Evolutionary conservation across 2,888 invertebrate species (phyloP).

Genomic region (Cryptocephalus primarius): DNA sequence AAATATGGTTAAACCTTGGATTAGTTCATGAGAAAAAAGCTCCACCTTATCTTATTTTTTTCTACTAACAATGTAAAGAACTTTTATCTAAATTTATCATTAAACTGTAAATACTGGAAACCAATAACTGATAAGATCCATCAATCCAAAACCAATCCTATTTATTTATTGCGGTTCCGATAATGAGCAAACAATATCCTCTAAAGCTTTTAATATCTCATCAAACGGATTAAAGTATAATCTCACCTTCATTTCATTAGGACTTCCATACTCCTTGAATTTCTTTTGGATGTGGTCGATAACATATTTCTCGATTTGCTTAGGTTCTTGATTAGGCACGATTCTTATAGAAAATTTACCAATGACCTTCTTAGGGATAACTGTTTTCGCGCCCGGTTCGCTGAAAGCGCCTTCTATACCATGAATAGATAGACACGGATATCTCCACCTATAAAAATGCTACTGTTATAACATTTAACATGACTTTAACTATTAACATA

Average conservation of each 20-base stretch:
- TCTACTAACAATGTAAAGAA: too few relatives aligned
- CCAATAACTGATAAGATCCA: too few relatives aligned
- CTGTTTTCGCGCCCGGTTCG: conserved; percentile 89
- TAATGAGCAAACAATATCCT: too few relatives aligned
- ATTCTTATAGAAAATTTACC: conserved; percentile 96
- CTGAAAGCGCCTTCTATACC: conserved; percentile 87
- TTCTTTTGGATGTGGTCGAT: conserved; percentile 61
- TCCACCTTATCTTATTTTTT: too few relatives aligned
- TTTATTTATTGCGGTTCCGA: too few relatives aligned
- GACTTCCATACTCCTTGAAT: conserved; percentile 71
- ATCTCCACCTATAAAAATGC: conserved; percentile 23
- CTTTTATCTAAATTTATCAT: too few relatives aligned
- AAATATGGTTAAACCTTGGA: too few relatives aligned
- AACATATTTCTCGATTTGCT: conserved; percentile 71
- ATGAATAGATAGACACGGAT: conserved; percentile 86
- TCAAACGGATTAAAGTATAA: too few relatives aligned
- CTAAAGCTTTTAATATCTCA: too few relatives aligned
- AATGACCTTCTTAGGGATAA: conserved; percentile 84
- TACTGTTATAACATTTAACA: background rate
- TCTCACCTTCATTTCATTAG: conserved; percentile 69
- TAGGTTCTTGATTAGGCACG: conserved; percentile 89
- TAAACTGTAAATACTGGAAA: too few relatives aligned
- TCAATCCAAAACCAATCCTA: too few relatives aligned
- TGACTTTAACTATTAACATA: background rate
- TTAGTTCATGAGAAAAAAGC: too few relatives aligned